Base-by-base conservation (phyloP, 2,113 vertebrate genomes). In the Rhea pennata region DNA sequence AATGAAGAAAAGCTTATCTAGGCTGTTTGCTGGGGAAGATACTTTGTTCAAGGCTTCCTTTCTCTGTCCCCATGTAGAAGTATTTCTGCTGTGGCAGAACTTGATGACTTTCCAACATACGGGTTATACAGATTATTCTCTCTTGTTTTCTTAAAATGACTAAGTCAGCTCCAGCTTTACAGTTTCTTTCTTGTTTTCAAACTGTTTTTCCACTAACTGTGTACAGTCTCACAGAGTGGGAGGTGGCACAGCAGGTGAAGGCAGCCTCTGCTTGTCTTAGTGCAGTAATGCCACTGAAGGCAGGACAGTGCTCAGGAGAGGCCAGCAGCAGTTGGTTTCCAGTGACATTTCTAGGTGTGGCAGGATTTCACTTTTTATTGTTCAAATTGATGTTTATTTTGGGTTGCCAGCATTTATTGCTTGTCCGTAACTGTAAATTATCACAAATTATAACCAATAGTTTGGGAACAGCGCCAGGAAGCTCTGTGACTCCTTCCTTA, bases 101-200 rank as follows among this genome's bases (percentile, higher is more conserved):
- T 36, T 44, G 36, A 42, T 65, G 26, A 15, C n/a, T 83, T 79
- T 56, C 36, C 69, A 80, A 62, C 46, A 59, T 67, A 64, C 15
- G 80, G 44, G 79, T 9, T 5, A 15, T 40, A 44, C 16, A 76
- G 40, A 77, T 92, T 74, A 70, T 81, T 89, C 77, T 79, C 70
- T 76, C 91, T 69, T 85, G 33, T 74, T 77, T 87, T 93, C 64
- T 26, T 86, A 83, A 90, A 94, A 77, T 50, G 26, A 31, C 36
- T 59, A 50, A 39, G 6, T 72, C 40, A 75, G 15, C 20, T 23
- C 14, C 26, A 89, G 46, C 50, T 91, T 85, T 73, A 50, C 66
- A 13, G 3, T 3, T 42, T 40, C 36, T 80, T 24, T 48, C 58
- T 73, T 54, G 64, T 76, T 93, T 91, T 83, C 64, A 79, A 73